Evolutionary conservation across 2,888 invertebrate species (phyloP).

Genomic region (Serrognathus titanus): DNA sequence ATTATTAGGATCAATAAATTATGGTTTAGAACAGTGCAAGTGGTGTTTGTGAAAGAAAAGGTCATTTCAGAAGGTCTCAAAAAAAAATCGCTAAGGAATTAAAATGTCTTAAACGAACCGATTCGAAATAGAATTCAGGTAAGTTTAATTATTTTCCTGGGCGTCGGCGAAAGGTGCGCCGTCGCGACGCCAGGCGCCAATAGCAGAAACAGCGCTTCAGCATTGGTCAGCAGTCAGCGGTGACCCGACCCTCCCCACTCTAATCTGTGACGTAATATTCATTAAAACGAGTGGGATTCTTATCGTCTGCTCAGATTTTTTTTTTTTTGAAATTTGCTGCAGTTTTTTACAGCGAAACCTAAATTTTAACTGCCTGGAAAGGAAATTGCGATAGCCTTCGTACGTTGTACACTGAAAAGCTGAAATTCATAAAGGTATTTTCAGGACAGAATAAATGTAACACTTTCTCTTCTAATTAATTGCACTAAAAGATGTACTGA

Average conservation of each 20-base stretch:
- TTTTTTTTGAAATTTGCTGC: neutral
- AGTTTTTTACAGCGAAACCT: neutral
- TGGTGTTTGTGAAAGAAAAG: conserved; percentile 1
- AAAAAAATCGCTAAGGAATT: neutral
- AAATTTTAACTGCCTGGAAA: too few species aligned
- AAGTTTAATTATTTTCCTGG: conserved; percentile 19
- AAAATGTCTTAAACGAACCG: neutral
- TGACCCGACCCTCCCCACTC: conserved; percentile 38
- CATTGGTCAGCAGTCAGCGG: conserved; percentile 36
- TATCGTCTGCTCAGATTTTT: neutral
- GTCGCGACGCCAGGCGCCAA: conserved; percentile 46
- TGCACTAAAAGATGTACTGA: too few species aligned
- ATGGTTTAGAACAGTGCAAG: conserved; percentile 35
- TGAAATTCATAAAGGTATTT: too few species aligned
- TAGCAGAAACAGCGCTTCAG: conserved; percentile 30
- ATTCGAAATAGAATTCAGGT: neutral
- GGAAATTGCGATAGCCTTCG: neutral
- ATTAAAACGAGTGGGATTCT: conserved; percentile 29
- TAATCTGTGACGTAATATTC: conserved; percentile 38
- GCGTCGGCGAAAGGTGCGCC: conserved; percentile 42
- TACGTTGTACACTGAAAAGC: too few species aligned
- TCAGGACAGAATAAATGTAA: too few species aligned
- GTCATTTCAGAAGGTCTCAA: neutral
- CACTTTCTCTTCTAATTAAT: too few species aligned
- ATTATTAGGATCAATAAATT: conserved; percentile 43